Evolutionary conservation across 2,113 vertebrate genomes (phyloP).

Genomic region (Chroicocephalus ridibundus): DNA sequence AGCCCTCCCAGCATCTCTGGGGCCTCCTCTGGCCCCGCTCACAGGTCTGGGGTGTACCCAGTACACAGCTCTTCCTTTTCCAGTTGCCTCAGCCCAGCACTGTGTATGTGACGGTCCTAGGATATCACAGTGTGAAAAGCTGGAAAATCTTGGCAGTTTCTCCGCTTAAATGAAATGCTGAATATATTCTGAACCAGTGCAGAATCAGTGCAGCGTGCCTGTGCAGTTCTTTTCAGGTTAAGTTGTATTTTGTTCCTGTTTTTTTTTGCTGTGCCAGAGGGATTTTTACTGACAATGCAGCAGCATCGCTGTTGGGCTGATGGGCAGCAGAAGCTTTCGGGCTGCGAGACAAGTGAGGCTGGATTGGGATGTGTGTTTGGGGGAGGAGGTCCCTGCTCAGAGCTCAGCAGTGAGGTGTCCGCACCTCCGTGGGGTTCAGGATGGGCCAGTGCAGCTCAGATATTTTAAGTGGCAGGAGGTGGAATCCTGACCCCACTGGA

Average conservation of each 20-base stretch:
- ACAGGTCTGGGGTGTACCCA: not conserved
- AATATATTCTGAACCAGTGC: not conserved
- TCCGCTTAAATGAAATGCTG: not conserved
- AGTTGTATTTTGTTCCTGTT: not conserved
- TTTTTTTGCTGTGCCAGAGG: not conserved
- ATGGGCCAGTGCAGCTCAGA: not conserved
- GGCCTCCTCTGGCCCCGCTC: not conserved
- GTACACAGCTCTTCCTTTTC: not conserved
- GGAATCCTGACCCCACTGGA: accelerated
- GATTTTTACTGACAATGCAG: not conserved
- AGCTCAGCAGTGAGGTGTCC: not conserved
- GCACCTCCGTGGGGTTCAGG: not conserved
- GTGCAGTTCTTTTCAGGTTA: not conserved
- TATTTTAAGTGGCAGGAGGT: too few species aligned
- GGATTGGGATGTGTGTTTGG: not conserved
- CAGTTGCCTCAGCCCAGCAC: not conserved
- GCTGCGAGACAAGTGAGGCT: not conserved
- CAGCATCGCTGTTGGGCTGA: not conserved
- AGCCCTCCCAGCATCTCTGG: not conserved
- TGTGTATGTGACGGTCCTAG: accelerated
- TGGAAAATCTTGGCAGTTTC: not conserved
- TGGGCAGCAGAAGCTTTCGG: not conserved
- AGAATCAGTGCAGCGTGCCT: not conserved
- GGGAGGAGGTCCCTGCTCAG: not conserved
- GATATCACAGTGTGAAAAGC: accelerated